Conservation (phyloP, 2,113 vertebrate species). For the Melanostigma gelatinosum region DNA sequence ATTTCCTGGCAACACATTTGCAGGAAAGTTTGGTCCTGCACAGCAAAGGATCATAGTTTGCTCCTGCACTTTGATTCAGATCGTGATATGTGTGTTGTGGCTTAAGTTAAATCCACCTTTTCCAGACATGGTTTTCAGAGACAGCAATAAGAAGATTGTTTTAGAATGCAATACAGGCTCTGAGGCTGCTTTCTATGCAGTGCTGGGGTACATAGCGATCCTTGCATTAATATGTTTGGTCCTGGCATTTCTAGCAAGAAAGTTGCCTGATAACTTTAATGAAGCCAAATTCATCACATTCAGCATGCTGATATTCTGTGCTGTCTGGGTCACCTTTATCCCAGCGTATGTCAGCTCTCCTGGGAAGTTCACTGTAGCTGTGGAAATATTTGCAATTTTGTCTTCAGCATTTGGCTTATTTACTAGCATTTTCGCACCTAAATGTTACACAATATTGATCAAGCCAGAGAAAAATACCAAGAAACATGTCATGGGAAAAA, state of each 20-base stretch:
- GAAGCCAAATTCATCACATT: slow-evolving; percentile 84
- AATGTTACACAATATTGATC: slow-evolving; percentile 82
- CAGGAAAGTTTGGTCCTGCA: slow-evolving; percentile 60
- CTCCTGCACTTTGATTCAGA: slow-evolving; percentile 78
- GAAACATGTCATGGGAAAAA: slow-evolving; percentile 60
- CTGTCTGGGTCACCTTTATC: slow-evolving; percentile 83
- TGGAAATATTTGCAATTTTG: slow-evolving; percentile 84
- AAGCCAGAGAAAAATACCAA: slow-evolving; percentile 82
- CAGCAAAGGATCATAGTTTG: slow-evolving; percentile 79
- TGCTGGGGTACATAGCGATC: slow-evolving; percentile 80
- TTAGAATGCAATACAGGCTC: slow-evolving; percentile 82
- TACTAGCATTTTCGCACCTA: slow-evolving; percentile 77
- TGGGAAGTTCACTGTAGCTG: slow-evolving; percentile 82
- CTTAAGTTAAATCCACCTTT: slow-evolving; percentile 76
- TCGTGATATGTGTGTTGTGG: slow-evolving; percentile 80
- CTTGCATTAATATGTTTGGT: slow-evolving; percentile 73
- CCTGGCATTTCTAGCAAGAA: slow-evolving; percentile 80
- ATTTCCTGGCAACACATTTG: slow-evolving; percentile 60
- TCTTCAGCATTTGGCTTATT: slow-evolving; percentile 79
- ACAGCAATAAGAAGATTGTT: slow-evolving; percentile 74
- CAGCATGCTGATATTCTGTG: slow-evolving; percentile 85
- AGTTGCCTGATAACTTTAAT: slow-evolving; percentile 83
- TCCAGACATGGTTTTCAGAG: slow-evolving; percentile 72
- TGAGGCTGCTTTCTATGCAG: slow-evolving; percentile 75
- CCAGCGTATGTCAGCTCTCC: slow-evolving; percentile 84